Evolutionary conservation across 2,113 vertebrate genomes (phyloP).

Genomic region (Herpetotheres cachinnans): DNA sequence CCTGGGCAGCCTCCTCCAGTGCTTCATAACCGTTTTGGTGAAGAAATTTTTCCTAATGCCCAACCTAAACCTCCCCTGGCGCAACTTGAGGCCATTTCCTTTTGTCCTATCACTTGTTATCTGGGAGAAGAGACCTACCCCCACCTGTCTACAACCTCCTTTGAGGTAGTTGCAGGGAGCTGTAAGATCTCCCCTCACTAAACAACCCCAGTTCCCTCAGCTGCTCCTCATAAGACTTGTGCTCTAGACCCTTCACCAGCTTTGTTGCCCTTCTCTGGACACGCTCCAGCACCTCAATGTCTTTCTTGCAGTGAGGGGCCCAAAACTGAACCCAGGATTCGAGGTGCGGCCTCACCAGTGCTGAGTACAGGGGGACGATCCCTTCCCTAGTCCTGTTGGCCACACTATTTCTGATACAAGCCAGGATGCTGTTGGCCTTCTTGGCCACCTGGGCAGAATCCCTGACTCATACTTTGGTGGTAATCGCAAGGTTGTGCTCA

Average conservation of each 20-base stretch:
- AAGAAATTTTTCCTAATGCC: neutral
- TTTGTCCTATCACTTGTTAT: neutral
- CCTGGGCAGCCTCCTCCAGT: neutral
- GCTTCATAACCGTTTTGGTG: accelerated
- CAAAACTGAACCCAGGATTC: accelerated
- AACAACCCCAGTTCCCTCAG: too few species aligned
- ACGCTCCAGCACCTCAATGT: too few species aligned
- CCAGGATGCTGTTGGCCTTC: too few species aligned
- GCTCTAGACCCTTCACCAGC: too few species aligned
- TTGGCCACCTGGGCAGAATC: neutral
- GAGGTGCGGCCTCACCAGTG: accelerated
- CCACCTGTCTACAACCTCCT: too few species aligned
- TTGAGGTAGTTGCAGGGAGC: too few species aligned
- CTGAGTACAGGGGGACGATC: accelerated
- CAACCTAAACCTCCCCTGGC: neutral
- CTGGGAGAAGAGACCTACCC: too few species aligned
- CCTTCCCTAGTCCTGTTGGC: neutral
- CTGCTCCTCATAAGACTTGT: too few species aligned
- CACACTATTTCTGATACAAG: neutral
- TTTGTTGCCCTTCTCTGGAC: too few species aligned
- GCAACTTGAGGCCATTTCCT: neutral
- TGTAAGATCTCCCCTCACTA: too few species aligned
- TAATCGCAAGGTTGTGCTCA: neutral
- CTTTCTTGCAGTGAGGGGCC: neutral
- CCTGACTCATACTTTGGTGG: neutral